phyloP scores from a whole-genome alignment of 2,113 vertebrate species.

The Heptranchias perlo region DNA sequence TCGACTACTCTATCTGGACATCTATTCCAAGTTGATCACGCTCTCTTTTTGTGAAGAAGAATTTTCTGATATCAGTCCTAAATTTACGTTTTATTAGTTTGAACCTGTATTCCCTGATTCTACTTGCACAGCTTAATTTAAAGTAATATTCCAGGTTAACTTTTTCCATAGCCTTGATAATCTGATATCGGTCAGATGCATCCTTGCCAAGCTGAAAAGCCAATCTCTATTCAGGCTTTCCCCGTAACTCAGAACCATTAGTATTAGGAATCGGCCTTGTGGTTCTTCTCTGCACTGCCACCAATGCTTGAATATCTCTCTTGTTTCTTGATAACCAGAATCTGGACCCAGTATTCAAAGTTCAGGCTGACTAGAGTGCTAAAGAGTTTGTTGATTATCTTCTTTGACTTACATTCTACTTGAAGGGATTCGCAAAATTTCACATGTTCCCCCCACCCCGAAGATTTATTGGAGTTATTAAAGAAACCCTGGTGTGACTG shows the following conservation, averaged over 20 bases:
- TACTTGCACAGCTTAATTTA: not conserved
- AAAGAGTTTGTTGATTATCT: not conserved
- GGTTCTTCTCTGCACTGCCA: not conserved
- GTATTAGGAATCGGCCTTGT: not conserved
- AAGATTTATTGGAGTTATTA: too few relatives aligned
- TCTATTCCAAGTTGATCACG: not conserved
- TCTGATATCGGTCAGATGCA: not conserved
- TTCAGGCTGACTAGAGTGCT: not conserved
- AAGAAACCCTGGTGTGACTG: too few relatives aligned
- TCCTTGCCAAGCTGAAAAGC: not conserved
- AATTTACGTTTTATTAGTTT: not conserved
- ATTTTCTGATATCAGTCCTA: not conserved
- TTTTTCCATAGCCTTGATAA: not conserved
- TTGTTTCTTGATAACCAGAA: not conserved
- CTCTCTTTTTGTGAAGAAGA: not conserved
- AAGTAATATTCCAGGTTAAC: not conserved
- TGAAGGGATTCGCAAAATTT: too few relatives aligned
- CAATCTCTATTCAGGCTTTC: not conserved
- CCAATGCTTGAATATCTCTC: not conserved
- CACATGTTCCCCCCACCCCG: too few relatives aligned
- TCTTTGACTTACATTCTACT: not conserved
- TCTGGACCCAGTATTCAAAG: not conserved
- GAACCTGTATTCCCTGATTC: not conserved
- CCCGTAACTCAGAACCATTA: not conserved
- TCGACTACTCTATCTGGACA: not conserved